Evolutionary conservation across 1,140 invertebrate species (phyloP), one percentile per base, ranked within the genome.

Genomic region (Antheraea mylitta): DNA sequence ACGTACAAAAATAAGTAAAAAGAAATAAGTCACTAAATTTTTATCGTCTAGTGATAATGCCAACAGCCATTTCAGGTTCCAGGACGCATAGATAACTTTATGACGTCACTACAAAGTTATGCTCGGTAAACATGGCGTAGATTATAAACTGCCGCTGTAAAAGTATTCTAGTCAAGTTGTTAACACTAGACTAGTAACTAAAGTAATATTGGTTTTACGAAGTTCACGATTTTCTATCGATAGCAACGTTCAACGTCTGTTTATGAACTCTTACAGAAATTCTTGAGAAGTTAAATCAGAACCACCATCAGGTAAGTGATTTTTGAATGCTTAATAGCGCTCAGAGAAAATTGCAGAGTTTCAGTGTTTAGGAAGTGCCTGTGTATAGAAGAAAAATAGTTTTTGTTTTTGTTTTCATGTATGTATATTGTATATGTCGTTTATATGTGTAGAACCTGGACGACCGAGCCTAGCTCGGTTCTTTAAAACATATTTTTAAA

Each of bases 81-180:
- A 62, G 65, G 65, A 63, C 64, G 69, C 58, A 70, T 45, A 42
- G 45, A 62, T 59, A 48, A 36, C 63, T 72, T 72, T 72, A 72
- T 68, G 70, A 68, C 63, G 58, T 68, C 64, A 66, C 64, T 68
- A 62, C 62, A 68, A 65, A 72, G 67, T 72, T 72, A 68, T 66
- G 63, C 38, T 38, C 18, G 37, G 36, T 68, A 58, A 68, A 58
- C 37, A 62, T 65, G 64, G 65, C 63, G 67, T 68, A 68, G 70
- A 62, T 42, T 61, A 68, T 72, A 66, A 68, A 72, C 70, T 45
- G 30, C 42, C 9, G 67, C 61, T 11, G 66, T 68, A 68, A 72
- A 72, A 37, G 36, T 58, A 58, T 60, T 62, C 58, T 38, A 42
- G 70, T 65, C 67, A 67, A 45, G 67, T 18, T 42, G 53, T 13